Percentiles rank a stretch among this genome's conserved stretches.
These are phyloP conservation scores for Malurus splendens DNA, from an alignment of 2,797 vertebrate genomes.

Conservation along the genomic window DNA sequence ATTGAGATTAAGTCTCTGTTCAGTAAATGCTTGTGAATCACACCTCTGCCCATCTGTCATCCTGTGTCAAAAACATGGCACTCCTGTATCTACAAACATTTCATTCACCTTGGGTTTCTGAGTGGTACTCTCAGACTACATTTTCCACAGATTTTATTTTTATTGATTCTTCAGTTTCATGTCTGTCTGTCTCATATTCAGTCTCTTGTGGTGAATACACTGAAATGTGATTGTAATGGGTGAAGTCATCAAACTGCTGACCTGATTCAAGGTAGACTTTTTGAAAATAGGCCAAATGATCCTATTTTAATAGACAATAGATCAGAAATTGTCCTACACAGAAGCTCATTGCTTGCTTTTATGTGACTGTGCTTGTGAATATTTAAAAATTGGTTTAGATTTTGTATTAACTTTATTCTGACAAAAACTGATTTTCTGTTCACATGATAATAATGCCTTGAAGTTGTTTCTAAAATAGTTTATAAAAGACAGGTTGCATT, in stretches of 20 bases:
- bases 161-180: not conserved
- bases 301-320: not conserved
- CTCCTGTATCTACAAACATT: not conserved
- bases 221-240: not conserved
- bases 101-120: not conserved
- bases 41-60: conserved; percentile 9
- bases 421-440: not conserved
- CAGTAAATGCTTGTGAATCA: not conserved
- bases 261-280: not conserved
- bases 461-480: not conserved
- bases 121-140: not conserved
- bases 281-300: not conserved
- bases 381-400: not conserved
- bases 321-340: not conserved
- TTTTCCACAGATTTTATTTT: not conserved
- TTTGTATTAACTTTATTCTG: not conserved
- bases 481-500: not conserved
- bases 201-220: not conserved
- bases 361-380: not conserved
- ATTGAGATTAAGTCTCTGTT: conserved; percentile 13
- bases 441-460: not conserved
- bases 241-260: not conserved
- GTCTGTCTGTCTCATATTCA: not conserved
- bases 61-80: not conserved
- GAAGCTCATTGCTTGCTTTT: not conserved